Evolutionary conservation across 2,888 invertebrate genomes (phyloP), one percentile per base, ranked within the genome.

Genomic region (Ennomos fuscantarius): DNA sequence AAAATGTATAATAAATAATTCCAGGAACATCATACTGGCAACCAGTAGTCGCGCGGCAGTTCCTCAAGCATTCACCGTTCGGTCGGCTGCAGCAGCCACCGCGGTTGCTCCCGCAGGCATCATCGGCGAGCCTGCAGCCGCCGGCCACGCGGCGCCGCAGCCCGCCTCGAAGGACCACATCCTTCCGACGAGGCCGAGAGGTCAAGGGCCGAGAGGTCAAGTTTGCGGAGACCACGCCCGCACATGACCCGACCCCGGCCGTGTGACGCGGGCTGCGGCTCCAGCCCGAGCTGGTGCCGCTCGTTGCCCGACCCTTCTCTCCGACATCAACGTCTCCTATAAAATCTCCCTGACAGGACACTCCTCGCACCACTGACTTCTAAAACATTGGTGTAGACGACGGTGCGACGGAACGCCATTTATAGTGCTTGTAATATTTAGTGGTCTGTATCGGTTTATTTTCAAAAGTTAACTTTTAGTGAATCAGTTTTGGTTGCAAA

Each of bases 41-140:
- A 56, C 96, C 96, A 8, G 82, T 95, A 60, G 94, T 95, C 45
- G 95, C 95, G 32, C 95, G 94, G 57, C 96, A 96, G 82, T 96
- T 96, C 78, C 94, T 95, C 12, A 93, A 93, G 15, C 93, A 93
- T 63, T 96, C 95, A 44, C 96, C 96, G 51, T 96, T 96, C 86
- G 80, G 83, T 24, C 85, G 85, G 24, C 34, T 35, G 41, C 13
- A 50, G 33, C 54, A 47, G 39, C 60, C 56, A 9, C 81, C 86
- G 31, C 82, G 85, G 49, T 73, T 89, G 55, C 59, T 87, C 50
- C 68, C 90, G 39, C 92, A 92, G 70, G 82, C 86, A 32, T 92
- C 93, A 13, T 92, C 93, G 0, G 89, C 92, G 37, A 90, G 92
- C 66, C 71, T 93, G 70, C 93, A 92, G 69, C 86, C 92, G 12